Evolutionary conservation across 2,797 vertebrate species (phyloP).

Genomic region (Erpetoichthys calabaricus): DNA sequence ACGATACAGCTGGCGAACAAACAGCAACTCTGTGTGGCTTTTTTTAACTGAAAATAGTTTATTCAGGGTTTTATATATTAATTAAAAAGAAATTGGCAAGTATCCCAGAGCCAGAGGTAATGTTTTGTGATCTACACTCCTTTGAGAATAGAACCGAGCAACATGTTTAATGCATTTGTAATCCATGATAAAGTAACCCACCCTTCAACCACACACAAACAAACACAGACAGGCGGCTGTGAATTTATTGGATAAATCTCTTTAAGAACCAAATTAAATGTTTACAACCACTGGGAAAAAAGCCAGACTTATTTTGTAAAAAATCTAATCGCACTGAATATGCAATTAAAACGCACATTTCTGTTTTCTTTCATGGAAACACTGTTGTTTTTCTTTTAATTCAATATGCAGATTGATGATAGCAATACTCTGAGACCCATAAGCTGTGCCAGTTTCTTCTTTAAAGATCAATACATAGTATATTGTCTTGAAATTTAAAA

Average conservation of each 20-base stretch:
- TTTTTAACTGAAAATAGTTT: conserved; percentile 46
- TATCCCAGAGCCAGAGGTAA: conserved; percentile 17
- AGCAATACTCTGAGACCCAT: no score
- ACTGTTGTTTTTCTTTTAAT: no score
- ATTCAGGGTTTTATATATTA: conserved; percentile 43
- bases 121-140: conserved; percentile 7
- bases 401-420: no score
- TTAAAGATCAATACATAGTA: no score
- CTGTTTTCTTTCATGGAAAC: no score
- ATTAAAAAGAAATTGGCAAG: conserved; percentile 38
- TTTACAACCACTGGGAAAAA: conserved; percentile 37
- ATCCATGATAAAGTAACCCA: not conserved
- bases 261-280: conserved; percentile 56
- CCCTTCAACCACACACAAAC: not conserved
- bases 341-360: no score
- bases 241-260: conserved; percentile 42
- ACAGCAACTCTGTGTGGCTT: conserved; percentile 12
- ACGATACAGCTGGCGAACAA: conserved; percentile 33
- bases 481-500: no score
- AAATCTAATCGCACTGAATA: conserved; percentile 25
- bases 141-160: conserved; percentile 10
- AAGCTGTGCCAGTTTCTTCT: no score
- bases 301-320: conserved; percentile 45
- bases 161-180: conserved; percentile 1
- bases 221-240: conserved; percentile 17